A percentile compares a stretch with the other conserved stretches of the same genome.
Evolutionary conservation across 2,888 invertebrate genomes (phyloP).

Genomic region (Sesamia inferens): DNA sequence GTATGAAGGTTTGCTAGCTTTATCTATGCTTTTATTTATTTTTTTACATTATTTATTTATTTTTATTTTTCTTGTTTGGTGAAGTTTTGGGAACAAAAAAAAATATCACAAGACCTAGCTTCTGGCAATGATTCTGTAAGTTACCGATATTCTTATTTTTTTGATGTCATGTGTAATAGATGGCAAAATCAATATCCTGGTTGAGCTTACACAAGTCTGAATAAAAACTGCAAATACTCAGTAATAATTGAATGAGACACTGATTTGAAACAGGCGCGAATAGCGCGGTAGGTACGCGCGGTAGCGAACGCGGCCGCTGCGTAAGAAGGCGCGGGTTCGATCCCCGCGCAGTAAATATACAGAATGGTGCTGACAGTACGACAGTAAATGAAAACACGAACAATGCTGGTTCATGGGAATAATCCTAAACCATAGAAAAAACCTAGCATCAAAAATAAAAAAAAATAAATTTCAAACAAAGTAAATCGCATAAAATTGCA

Average conservation of each 20-base stretch:
- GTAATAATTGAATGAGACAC: not conserved
- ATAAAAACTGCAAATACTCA: not conserved
- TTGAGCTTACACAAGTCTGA: not conserved
- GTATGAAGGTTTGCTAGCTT: slow-evolving; percentile 58
- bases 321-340: too few relatives aligned
- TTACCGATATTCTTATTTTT: slow-evolving; percentile 13
- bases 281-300: too few relatives aligned
- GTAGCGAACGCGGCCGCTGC: too few relatives aligned
- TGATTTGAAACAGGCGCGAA: not conserved
- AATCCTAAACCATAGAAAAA: too few relatives aligned
- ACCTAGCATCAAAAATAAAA: too few relatives aligned
- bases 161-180: not conserved
- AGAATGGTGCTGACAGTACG: too few relatives aligned
- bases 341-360: too few relatives aligned
- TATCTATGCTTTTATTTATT: slow-evolving; percentile 37
- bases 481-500: too few relatives aligned
- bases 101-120: slow-evolving; percentile 4
- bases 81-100: not conserved
- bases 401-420: too few relatives aligned
- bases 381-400: too few relatives aligned
- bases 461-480: too few relatives aligned
- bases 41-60: slow-evolving; percentile 6
- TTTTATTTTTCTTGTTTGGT: slow-evolving; percentile 7
- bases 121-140: slow-evolving; percentile 21
- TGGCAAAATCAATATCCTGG: not conserved